Base-by-base conservation (phyloP, 2,888 invertebrate species). In the Pseudococcus viburni region DNA sequence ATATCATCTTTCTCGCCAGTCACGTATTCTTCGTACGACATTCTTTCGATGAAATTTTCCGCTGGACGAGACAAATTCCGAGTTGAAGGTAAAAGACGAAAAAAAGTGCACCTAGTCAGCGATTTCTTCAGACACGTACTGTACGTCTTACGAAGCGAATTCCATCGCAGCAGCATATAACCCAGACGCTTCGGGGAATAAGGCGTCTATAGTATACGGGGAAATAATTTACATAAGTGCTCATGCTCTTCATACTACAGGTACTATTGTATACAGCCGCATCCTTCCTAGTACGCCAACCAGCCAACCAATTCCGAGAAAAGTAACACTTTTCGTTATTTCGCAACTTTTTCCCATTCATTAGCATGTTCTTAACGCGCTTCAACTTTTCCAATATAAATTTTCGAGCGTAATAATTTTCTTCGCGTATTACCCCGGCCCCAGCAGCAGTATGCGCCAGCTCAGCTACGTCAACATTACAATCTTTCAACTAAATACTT, bases 321-420 rank as follows among this genome's bases (percentile, higher is more conserved):
- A 73, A 73, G 33, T 73, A 33, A 39, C 17, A 73, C 73, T 73
- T 68, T 68, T 73, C 73, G 73, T 73, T 73, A 73, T 73, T 73
- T 33, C 73, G 33, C 73, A 73, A 73, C 73, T 73, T 73, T 73
- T 73, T 73, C 73, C 39, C 73, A 73, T 73, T 73, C 73, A 73
- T 73, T 73, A 73, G 73, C 73, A 73, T 73, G 73, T 73, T 73
- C 73, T 73, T 73, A 73, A 73, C 73, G 73, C 73, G 73, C 73
- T 73, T 33, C 73, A 73, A 73, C 73, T 73, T 73, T 73, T 73
- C 73, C 73, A 73, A 73, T 73, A 73, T 73, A 73, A 73, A 73
- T 73, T 73, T 73, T 33, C 73, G 15, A 33, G 33, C 26, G 73
- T 33, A 73, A 73, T 73, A 73, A 73, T 73, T 73, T 73, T 33